Evolutionary conservation across 2,888 invertebrate genomes (phyloP), one percentile per base, ranked within the genome.

Genomic region (Rugalucina vietnamica): DNA sequence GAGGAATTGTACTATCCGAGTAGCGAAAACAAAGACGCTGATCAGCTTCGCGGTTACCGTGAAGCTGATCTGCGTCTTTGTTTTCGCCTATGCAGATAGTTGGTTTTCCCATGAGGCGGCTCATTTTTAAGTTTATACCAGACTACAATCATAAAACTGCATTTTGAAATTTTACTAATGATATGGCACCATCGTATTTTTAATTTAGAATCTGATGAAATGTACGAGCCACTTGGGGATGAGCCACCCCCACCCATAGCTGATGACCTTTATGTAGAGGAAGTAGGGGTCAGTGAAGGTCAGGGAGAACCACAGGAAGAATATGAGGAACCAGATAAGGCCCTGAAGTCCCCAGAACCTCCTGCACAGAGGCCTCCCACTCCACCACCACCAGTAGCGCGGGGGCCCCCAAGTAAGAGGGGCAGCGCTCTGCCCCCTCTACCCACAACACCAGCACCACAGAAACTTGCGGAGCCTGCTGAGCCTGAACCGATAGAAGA

Each of bases 401-500:
- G 65, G 14, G 36, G 57, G 4, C 60, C 70, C 37, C 60, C 69
- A 12, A 36, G 29, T 36, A 57, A 54, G 29, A 39, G n/a, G 24
- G 36, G 43, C 14, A 76, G 77, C 43, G 27, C 54, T 18, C 50
- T 54, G 1, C 86, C 85, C 21, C 82, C 86, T 1, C 76, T 82
- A 5, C 82, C 88, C n/a, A 54, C 84, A 29, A 71, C 82, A 34
- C 76, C 54, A 32, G 32, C 73, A 24, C 43, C 84, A 3, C 82
- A n/a, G 75, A 79, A 27, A 24, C 72, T 81, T 32, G 65, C 71
- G 32, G 73, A 54, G 29, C 83, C 77, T n/a, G 70, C 74, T 29
- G 65, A 43, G 34, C 24, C 39, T 21, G 43, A 39, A 71, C 12
- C 71, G 32, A 57, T 49, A 27, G 57, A 73, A 34, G 90, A 90